Conservation (phyloP, 2,888 invertebrate genomes). For the Idaea biselata region DNA sequence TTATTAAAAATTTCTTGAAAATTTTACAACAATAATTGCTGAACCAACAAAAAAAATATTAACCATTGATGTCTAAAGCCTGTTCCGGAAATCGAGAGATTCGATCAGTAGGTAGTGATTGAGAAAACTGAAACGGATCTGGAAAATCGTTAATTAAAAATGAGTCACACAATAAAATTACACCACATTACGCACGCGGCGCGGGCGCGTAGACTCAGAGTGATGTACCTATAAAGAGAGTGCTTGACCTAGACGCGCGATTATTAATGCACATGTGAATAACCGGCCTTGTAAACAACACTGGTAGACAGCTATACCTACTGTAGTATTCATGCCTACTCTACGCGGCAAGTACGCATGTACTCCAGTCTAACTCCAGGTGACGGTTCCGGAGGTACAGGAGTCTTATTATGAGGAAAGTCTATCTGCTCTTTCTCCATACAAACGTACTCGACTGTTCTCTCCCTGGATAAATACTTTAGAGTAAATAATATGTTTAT, state of each 20-base stretch:
- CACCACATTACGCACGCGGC: constrained; percentile 42
- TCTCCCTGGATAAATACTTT: no score
- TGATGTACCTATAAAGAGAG: constrained; percentile 32
- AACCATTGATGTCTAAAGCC: no score
- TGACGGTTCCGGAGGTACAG: no score
- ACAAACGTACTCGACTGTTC: no score
- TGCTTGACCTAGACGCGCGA: constrained; percentile 33
- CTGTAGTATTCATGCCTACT: background rate
- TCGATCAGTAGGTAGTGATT: background rate
- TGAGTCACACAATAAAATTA: constrained; percentile 45
- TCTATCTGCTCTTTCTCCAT: no score
- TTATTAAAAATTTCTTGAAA: no score
- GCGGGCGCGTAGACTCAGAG: background rate
- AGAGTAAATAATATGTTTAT: no score
- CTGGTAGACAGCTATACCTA: background rate
- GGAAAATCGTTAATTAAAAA: constrained; percentile 13
- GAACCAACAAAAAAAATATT: no score
- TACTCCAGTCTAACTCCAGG: background rate
- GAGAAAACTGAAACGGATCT: background rate
- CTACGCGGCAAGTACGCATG: background rate
- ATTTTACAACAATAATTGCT: no score
- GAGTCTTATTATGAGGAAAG: no score
- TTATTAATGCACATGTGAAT: constrained; percentile 41
- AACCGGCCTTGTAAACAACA: constrained; percentile 65
- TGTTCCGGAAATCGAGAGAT: background rate